Base-by-base conservation (phyloP, 2,113 vertebrate genomes). In the Lota lota region DNA sequence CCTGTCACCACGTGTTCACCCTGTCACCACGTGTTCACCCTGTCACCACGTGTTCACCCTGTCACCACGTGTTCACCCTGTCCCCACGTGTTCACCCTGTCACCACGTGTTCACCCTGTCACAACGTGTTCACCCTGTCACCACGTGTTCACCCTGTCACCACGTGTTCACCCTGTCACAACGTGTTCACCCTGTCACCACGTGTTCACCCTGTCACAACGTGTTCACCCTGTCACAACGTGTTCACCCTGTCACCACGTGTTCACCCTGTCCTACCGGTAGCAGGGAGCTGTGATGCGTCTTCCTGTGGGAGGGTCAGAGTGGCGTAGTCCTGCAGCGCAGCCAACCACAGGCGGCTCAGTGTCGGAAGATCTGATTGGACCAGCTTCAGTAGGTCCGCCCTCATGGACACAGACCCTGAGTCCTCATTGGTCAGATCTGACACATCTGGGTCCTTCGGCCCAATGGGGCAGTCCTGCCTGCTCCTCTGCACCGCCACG, bases 261-360 rank as follows among this genome's bases (percentile, higher is more conserved):
- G 2, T 2, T 6, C 28, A 33, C 19, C 21, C n/a, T 11, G 3
- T 60, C 87, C 85, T 78, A 98, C 97, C 97, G 88, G 94, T 84
- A 58, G 80, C 73, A 20, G 95, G 94, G 8, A 97, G 91, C 33
- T 93, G 94, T 0, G 81, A 83, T 3, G 90, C 73, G 79, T 93
- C 93, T 67, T 97, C 94, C 69, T 89, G 83, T 22, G 95, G 93
- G 36, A 96, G 90, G 63, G 90, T 95, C 84, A 98, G 90, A 64
- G 95, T 83, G 72, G 95, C 93, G 82, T 95, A 90, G 88, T 98
- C 97, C 76, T 97, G 95, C 82, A 98, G 93, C 0, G 90, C 95
- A 67, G 94, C 92, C 73, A 97, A 80, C 97, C 97, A 98, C 75
- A 98, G 93, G 40, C 87, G 93, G 79, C 95, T 98, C 18, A 98